Conservation (phyloP, 2,797 vertebrate genomes). For the Fistularia commersonii region DNA sequence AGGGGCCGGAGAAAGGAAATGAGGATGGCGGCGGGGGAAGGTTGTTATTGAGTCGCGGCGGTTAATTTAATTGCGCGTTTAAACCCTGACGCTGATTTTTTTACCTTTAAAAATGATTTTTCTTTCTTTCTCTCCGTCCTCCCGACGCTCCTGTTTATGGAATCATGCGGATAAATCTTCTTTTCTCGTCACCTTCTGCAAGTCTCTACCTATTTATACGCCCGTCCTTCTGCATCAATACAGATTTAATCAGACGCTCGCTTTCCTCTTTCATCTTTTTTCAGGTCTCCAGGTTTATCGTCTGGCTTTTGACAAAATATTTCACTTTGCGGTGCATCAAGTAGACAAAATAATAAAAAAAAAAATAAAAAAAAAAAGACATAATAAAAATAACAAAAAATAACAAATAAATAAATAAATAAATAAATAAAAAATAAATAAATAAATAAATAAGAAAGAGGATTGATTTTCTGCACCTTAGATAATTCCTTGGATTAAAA, state of each 20-base stretch:
- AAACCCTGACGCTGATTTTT: constrained; percentile 13
- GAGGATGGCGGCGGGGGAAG: constrained; percentile 16
- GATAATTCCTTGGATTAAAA: too few relatives aligned
- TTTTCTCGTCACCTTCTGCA: neutral
- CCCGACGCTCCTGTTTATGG: constrained; percentile 18
- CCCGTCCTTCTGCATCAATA: constrained; percentile 43
- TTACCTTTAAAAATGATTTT: constrained; percentile 4
- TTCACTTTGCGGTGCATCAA: constrained; percentile 13
- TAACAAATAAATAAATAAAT: too few relatives aligned
- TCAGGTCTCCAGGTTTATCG: constrained; percentile 14
- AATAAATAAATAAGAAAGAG: too few relatives aligned
- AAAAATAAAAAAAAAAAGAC: too few relatives aligned
- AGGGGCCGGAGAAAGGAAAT: constrained; percentile 25
- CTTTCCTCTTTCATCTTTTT: constrained; percentile 21
- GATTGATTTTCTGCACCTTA: too few relatives aligned
- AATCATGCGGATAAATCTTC: too few relatives aligned
- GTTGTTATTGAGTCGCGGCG: constrained; percentile 25
- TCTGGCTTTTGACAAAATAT: constrained; percentile 25
- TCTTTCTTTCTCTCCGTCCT: constrained; percentile 32
- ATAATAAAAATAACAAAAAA: too few relatives aligned
- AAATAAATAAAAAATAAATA: too few relatives aligned
- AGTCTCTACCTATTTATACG: constrained; percentile 45
- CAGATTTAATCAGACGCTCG: constrained; percentile 44
- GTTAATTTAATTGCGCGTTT: constrained; percentile 52
- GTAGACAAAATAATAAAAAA: too few relatives aligned